Conservation (phyloP, 1,140 invertebrate species). For the Calosoma granatense region DNA sequence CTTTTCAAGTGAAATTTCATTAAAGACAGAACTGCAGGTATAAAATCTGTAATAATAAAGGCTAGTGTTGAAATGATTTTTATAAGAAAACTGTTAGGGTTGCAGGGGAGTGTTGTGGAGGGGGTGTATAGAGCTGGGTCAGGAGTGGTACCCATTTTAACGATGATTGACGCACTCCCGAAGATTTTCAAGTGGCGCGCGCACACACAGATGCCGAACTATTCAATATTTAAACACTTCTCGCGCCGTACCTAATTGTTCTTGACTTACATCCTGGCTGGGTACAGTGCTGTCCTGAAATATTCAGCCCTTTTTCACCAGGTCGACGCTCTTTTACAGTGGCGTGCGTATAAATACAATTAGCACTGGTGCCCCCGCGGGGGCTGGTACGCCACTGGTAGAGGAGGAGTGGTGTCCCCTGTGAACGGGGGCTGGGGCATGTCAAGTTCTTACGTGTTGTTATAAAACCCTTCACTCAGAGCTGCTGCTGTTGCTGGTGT, state of each 20-base stretch:
- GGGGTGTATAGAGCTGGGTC: too few species aligned
- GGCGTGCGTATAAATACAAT: too few species aligned
- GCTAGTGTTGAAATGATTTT: too few species aligned
- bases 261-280: constrained; percentile 13
- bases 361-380: constrained; percentile 12
- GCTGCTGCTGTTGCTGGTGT: too few species aligned
- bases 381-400: constrained; percentile 13
- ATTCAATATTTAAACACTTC: neutral
- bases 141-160: too few species aligned
- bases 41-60: too few species aligned
- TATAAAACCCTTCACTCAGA: too few species aligned
- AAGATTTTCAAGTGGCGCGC: neutral
- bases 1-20: too few species aligned
- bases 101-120: too few species aligned
- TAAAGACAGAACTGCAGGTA: too few species aligned
- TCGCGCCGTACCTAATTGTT: constrained; percentile 16
- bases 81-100: too few species aligned
- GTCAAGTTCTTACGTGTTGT: neutral
- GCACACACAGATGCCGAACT: too few species aligned
- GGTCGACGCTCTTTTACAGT: constrained; percentile 13
- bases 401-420: constrained; percentile 9
- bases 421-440: neutral
- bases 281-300: constrained; percentile 9
- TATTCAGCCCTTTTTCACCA: constrained; percentile 19
- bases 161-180: neutral